phyloP scores from a whole-genome alignment of 2,113 vertebrate species.

The Seriola aureovittata region DNA sequence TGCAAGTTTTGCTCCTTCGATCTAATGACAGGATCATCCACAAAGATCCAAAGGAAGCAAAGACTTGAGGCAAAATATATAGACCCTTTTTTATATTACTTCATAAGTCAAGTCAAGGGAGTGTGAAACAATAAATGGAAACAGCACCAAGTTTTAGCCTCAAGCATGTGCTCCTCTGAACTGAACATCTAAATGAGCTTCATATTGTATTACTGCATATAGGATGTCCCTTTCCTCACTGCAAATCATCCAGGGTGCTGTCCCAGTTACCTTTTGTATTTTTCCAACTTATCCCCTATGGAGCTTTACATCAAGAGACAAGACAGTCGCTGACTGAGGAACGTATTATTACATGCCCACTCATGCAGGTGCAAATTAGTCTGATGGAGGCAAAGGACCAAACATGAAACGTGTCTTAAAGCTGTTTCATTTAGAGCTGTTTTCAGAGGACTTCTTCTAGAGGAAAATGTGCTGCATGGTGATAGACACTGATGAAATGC shows the following conservation, averaged over 20 bases:
- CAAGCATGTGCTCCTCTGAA: neutral
- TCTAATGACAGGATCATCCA: neutral
- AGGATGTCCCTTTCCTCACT: slow-evolving; percentile 9
- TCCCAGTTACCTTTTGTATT: slow-evolving; percentile 28
- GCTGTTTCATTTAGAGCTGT: neutral
- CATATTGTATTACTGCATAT: slow-evolving; percentile 15
- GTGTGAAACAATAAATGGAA: slow-evolving; percentile 32
- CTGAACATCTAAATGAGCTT: slow-evolving; percentile 21
- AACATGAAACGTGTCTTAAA: neutral
- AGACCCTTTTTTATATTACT: slow-evolving; percentile 8
- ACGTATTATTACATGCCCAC: slow-evolving; percentile 9
- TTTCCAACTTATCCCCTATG: slow-evolving; percentile 24
- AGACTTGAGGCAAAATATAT: neutral
- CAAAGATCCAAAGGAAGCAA: neutral
- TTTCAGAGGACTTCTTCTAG: neutral
- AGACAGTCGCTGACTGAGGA: neutral
- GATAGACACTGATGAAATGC: neutral
- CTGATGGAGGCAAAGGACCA: neutral
- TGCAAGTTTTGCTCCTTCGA: neutral
- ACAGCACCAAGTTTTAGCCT: slow-evolving; percentile 7
- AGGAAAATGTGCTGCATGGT: neutral
- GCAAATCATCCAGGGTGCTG: slow-evolving; percentile 27
- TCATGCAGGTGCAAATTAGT: slow-evolving; percentile 3
- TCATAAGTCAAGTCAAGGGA: slow-evolving; percentile 30
- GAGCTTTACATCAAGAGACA: slow-evolving; percentile 25